Evolutionary conservation across 2,888 invertebrate species (phyloP), one percentile per base, ranked within the genome.

Genomic region (Hypomecis atomaria): DNA sequence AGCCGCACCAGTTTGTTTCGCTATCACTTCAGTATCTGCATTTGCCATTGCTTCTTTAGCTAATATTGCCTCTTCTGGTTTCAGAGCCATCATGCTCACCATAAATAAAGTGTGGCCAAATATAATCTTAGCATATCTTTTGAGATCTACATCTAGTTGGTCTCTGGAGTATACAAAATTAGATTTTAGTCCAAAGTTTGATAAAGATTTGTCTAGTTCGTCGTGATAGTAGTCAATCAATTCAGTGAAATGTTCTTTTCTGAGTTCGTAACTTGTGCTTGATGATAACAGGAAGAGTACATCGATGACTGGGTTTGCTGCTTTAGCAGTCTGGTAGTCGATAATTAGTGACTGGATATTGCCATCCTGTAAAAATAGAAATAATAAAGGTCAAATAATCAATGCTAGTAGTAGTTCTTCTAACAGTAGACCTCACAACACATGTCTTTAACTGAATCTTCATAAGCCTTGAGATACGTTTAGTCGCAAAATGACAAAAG

Each of bases 161-260:
- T 79, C 78, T 67, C 62, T 77, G 0, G 80, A 71, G 53, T 75
- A 82, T 3, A 77, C 49, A 4, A 45, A 59, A 45, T 71, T 74
- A 0, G 69, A 71, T 65, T 79, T 76, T 0, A 81, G 67, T 0
- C 71, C 75, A 45, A 70, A 71, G 37, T 75, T 62, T 0, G 58
- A 48, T n/a, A 83, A 65, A 23, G 67, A 65, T 40, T 74, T 69
- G 7, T 75, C 76, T 36, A 82, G 62, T 64, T 71, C 66, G 4
- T 66, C 55, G 47, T 83, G 74, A 47, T 80, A 80, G 42, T 70
- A 72, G n/a, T 77, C 77, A 0, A 80, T 67, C 78, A 78, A 78
- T 0, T 78, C 74, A 10, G 71, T 11, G 45, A 71, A 80, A 48
- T 78, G 65, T 40, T 73, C 54, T 0, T 62, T 48, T 42, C 79